phyloP scores from a whole-genome alignment of 1,140 invertebrate species.

The Lysiphlebus fabarum region DNA sequence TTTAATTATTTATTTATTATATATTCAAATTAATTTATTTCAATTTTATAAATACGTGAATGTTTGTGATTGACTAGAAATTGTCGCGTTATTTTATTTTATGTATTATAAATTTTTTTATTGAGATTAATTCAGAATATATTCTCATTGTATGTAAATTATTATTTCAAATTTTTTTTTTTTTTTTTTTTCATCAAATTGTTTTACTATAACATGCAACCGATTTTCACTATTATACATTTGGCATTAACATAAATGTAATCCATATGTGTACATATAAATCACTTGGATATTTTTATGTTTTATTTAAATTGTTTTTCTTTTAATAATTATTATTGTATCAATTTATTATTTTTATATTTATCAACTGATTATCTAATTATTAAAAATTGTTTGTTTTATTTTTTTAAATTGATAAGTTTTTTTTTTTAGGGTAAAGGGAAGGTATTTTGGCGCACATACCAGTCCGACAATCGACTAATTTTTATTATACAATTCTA shows the following conservation, averaged over 20 bases:
- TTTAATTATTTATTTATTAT: too few relatives aligned
- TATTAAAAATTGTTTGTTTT: background rate
- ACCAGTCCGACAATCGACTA: conserved; percentile 9
- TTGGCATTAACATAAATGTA: conserved; percentile 56
- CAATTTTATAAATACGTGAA: conserved; percentile 18
- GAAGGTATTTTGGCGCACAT: conserved; percentile 10
- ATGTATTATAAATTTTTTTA: conserved; percentile 17
- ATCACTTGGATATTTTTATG: conserved; percentile 24
- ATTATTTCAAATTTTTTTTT: conserved; percentile 1
- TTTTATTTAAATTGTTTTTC: background rate
- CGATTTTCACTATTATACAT: conserved; percentile 51
- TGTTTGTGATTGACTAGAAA: conserved; percentile 31
- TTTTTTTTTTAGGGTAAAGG: background rate
- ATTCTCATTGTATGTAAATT: conserved; percentile 19
- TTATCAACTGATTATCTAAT: background rate
- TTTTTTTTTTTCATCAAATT: conserved; percentile 3
- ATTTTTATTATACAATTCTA: background rate
- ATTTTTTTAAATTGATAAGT: too few relatives aligned
- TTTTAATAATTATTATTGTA: too few relatives aligned
- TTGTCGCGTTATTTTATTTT: conserved; percentile 16
- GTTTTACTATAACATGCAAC: conserved; percentile 22
- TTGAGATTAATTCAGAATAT: conserved; percentile 13
- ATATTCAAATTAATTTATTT: background rate
- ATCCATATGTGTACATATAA: conserved; percentile 53
- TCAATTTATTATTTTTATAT: too few relatives aligned